phyloP scores from a whole-genome alignment of 1,140 invertebrate species.

The Temnothorax curvispinosus region DNA sequence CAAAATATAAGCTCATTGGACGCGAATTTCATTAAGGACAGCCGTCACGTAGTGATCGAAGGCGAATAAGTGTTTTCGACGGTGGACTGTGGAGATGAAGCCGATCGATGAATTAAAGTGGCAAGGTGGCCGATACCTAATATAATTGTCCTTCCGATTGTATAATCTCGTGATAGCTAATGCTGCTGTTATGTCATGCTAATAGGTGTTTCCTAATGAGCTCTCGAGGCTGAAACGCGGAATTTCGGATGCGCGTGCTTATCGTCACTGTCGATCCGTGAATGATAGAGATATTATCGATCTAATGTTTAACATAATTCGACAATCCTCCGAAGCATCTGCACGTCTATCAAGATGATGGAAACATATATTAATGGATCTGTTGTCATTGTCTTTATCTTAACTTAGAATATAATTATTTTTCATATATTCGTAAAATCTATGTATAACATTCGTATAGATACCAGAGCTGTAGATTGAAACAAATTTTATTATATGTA shows the following conservation, averaged over 20 bases:
- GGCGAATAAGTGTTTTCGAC: slow-evolving; percentile 47
- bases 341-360: not conserved
- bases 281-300: slow-evolving; percentile 26
- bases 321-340: not conserved
- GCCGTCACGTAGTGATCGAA: slow-evolving; percentile 5
- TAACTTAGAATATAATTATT: not conserved
- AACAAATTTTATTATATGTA: not conserved
- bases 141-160: slow-evolving; percentile 73
- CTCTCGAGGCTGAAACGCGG: slow-evolving; percentile 52
- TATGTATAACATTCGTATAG: not conserved
- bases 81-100: slow-evolving; percentile 4
- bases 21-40: slow-evolving; percentile 63
- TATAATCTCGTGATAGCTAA: slow-evolving; percentile 76
- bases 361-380: not conserved
- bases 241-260: slow-evolving; percentile 26
- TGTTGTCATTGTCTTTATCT: not conserved
- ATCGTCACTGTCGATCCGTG: slow-evolving; percentile 25
- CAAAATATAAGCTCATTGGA: slow-evolving; percentile 59
- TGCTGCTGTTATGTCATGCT: slow-evolving; percentile 80
- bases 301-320: not conserved
- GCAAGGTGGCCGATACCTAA: slow-evolving; percentile 72
- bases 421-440: not conserved
- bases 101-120: slow-evolving; percentile 60
- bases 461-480: not conserved
- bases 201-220: slow-evolving; percentile 70